phyloP scores from a whole-genome alignment of 2,888 invertebrate genomes.

The Mythimna impura region DNA sequence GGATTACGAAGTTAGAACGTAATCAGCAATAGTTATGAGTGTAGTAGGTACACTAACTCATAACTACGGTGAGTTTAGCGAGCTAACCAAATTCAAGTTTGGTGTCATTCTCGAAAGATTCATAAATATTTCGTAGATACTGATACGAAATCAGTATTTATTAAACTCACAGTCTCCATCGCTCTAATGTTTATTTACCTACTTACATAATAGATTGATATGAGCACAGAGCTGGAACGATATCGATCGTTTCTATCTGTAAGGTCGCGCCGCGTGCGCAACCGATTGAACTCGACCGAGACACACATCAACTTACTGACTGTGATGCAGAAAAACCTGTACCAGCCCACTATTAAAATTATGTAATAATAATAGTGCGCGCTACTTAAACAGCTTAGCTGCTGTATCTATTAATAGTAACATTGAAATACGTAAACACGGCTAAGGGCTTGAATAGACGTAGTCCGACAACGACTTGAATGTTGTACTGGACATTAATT shows the following conservation, averaged over 20 bases:
- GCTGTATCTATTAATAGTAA: conserved; percentile 39
- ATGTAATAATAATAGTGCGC: conserved; percentile 48
- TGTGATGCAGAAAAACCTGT: conserved; percentile 62
- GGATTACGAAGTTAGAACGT: background rate
- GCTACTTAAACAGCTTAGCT: conserved; percentile 26
- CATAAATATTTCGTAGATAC: background rate
- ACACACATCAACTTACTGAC: conserved; percentile 54
- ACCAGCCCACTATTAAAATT: conserved; percentile 50
- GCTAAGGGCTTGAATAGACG: conserved; percentile 8
- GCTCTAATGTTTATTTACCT: conserved; percentile 48
- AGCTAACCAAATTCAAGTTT: conserved; percentile 3
- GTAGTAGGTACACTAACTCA: background rate
- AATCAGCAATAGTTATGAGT: background rate
- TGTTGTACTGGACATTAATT: conserved; percentile 3
- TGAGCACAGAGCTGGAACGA: conserved; percentile 36
- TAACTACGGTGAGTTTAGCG: background rate
- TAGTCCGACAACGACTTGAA: background rate
- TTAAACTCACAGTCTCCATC: background rate
- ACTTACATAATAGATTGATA: conserved; percentile 55
- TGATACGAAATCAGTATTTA: background rate
- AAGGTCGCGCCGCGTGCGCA: conserved; percentile 58
- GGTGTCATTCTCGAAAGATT: background rate
- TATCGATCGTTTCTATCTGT: conserved; percentile 61
- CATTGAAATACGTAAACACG: conserved; percentile 27
- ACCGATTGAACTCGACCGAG: conserved; percentile 58